These are phyloP conservation scores for Eulemur rufifrons DNA, from an alignment of 2,113 vertebrate genomes.

Conservation along the genomic window DNA sequence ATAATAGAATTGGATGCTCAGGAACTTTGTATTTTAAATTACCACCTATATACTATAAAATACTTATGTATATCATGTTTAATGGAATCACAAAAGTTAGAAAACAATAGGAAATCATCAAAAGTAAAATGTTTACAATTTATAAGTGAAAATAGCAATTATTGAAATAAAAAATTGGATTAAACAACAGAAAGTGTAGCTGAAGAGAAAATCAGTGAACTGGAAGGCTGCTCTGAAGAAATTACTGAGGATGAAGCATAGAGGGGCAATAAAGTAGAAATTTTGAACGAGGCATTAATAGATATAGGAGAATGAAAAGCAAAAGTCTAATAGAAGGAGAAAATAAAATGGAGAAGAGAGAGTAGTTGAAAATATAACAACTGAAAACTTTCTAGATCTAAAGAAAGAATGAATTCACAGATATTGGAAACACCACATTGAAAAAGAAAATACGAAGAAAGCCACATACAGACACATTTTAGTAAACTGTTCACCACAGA, in stretches of 20 bases:
- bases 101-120: neutral
- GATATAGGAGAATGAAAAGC: neutral
- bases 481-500: neutral
- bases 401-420: neutral
- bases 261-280: neutral
- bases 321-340: neutral
- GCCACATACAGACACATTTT: neutral
- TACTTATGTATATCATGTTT: neutral
- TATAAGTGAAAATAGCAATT: neutral
- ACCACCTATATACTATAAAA: neutral
- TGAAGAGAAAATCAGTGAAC: neutral
- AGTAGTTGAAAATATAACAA: neutral
- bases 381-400: neutral
- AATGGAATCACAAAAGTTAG: neutral
- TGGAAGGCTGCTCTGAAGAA: neutral
- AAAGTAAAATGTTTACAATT: neutral
- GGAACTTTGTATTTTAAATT: neutral
- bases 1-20: neutral
- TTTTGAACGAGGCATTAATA: neutral
- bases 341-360: neutral
- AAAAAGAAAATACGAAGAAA: neutral
- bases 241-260: neutral
- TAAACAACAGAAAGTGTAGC: neutral
- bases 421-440: neutral
- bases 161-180: neutral